Evolutionary conservation across 2,888 invertebrate genomes (phyloP).

Genomic region (Philaethria dido): DNA sequence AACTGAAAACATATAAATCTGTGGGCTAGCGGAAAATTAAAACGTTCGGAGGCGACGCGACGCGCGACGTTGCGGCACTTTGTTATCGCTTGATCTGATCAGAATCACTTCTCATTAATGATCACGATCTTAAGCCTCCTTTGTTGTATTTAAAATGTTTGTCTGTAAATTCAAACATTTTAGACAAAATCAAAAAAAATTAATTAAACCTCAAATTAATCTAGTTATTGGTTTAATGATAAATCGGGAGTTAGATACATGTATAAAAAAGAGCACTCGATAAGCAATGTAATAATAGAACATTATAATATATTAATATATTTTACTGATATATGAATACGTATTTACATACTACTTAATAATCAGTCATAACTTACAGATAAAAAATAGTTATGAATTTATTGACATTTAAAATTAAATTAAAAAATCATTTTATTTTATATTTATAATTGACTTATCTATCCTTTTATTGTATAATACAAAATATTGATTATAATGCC

Average conservation of each 20-base stretch:
- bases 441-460: too few relatives aligned
- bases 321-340: too few relatives aligned
- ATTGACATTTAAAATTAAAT: too few relatives aligned
- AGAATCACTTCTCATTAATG: slow-evolving; percentile 41
- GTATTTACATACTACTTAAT: too few relatives aligned
- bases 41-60: slow-evolving; percentile 67
- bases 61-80: slow-evolving; percentile 48
- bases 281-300: too few relatives aligned
- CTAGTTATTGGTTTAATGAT: not conserved
- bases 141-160: not conserved
- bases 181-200: not conserved
- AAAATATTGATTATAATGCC: too few relatives aligned
- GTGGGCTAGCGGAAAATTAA: slow-evolving; percentile 80
- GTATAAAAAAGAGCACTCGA: too few relatives aligned
- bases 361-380: too few relatives aligned
- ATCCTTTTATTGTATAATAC: too few relatives aligned
- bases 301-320: too few relatives aligned
- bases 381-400: too few relatives aligned
- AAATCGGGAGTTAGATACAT: not conserved
- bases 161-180: not conserved
- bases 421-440: too few relatives aligned
- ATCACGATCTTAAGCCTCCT: slow-evolving; percentile 36
- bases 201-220: not conserved
- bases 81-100: slow-evolving; percentile 52
- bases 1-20: slow-evolving; percentile 78